A percentile compares a stretch with the other conserved stretches of the same genome.
These are phyloP conservation scores for Aphelocoma coerulescens DNA, from an alignment of 2,113 vertebrate genomes.

Conservation along the genomic window DNA sequence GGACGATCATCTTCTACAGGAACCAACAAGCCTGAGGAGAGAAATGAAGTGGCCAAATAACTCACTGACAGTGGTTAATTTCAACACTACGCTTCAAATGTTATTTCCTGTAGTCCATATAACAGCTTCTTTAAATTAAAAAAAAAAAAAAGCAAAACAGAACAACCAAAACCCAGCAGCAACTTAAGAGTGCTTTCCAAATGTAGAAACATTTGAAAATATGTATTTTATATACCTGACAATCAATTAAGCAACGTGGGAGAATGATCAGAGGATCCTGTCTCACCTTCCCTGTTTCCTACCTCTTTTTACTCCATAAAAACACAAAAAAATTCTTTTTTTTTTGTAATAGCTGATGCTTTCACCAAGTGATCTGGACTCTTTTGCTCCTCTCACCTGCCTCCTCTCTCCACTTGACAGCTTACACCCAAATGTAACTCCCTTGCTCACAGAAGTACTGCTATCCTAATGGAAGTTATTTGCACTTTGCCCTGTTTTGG, in stretches of 20 bases:
- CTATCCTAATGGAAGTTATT: background rate
- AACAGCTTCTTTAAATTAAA: background rate
- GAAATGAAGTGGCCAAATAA: background rate
- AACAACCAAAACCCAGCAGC: background rate
- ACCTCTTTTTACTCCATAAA: background rate
- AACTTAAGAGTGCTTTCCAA: background rate
- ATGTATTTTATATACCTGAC: background rate
- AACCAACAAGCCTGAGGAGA: slow-evolving; percentile 80
- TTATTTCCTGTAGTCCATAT: background rate
- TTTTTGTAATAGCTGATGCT: background rate
- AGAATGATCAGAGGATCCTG: background rate
- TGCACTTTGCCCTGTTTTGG: background rate
- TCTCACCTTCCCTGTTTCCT: background rate
- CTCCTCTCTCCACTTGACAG: background rate
- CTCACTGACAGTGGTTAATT: background rate
- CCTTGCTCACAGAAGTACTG: background rate
- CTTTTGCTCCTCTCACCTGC: background rate
- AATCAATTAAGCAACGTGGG: background rate
- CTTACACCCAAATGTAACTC: background rate
- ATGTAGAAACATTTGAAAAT: background rate
- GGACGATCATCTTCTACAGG: slow-evolving; percentile 87
- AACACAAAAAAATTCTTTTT: background rate
- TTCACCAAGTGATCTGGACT: background rate
- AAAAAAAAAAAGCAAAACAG: background rate
- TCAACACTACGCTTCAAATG: background rate